These are phyloP conservation scores for Neoascia interrupta DNA, from an alignment of 2,888 invertebrate species.

Conservation along the genomic window DNA sequence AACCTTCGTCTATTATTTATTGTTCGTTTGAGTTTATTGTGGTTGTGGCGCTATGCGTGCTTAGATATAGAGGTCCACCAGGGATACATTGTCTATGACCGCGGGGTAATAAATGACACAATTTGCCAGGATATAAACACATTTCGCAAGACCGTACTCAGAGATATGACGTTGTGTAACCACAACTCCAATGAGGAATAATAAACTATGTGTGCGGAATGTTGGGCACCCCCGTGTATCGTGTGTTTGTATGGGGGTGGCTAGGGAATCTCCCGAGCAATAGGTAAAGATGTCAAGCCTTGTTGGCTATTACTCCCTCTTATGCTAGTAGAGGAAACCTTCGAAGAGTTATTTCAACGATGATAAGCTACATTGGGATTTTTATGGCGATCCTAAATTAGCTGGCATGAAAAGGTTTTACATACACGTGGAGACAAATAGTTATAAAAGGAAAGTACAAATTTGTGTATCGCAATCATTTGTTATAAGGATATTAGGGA, in stretches of 20 bases:
- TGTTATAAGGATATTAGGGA: too few relatives aligned
- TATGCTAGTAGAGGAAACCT: background rate
- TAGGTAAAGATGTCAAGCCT: constrained; percentile 20
- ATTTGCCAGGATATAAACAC: constrained; percentile 58
- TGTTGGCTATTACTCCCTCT: constrained; percentile 20
- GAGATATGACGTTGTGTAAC: constrained; percentile 56
- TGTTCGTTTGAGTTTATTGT: constrained; percentile 60
- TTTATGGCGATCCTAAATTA: constrained; percentile 36
- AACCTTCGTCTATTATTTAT: constrained; percentile 59
- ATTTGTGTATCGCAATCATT: too few relatives aligned
- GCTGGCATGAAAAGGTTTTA: background rate
- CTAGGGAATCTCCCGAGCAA: background rate
- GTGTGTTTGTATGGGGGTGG: too few relatives aligned
- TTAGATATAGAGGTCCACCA: constrained; percentile 6
- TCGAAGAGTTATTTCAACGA: constrained; percentile 17
- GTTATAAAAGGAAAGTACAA: too few relatives aligned
- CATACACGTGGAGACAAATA: too few relatives aligned
- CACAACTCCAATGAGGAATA: constrained; percentile 42
- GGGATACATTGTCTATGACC: constrained; percentile 58
- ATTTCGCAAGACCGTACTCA: constrained; percentile 53
- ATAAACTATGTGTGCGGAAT: constrained; percentile 18
- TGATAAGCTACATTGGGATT: constrained; percentile 9
- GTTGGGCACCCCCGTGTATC: background rate
- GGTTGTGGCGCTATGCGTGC: constrained; percentile 5
- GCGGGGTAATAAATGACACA: constrained; percentile 63